Base-by-base conservation (phyloP, 1,140 invertebrate species). In the Dysdera silvatica region DNA sequence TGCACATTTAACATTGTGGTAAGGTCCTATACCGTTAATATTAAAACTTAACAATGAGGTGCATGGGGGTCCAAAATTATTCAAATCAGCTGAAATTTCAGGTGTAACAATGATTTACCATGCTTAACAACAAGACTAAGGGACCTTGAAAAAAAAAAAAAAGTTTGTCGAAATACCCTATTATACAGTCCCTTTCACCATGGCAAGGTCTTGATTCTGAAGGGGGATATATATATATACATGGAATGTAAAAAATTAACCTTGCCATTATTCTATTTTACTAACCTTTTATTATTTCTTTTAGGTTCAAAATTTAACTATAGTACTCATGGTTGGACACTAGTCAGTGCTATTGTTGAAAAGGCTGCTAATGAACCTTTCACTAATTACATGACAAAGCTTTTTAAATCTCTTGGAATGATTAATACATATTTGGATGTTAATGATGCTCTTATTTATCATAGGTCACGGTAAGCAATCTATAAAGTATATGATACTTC, bases 331-430 rank as follows among this genome's bases (percentile, higher is more conserved):
- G 83, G 79, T 0, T 85, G 74, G 71, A 83, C 83, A 4, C 68
- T 85, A 7, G 68, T 84, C 4, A 80, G 80, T 70, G 83, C 81
- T 18, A 79, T 83, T 8, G 67, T 84, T 0, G 83, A 85, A 70
- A 74, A 72, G 32, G 77, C 74, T n/a, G 66, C 76, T 0, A 73
- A 75, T 45, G 75, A 74, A 55, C 70, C 73, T 6, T 83, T 84
- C 72, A 60, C 72, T 3, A 70, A 75, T 31, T 49, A 66, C 20
- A 70, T 82, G 29, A 71, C 61, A 14, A 63, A 76, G 51, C 69
- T 82, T 5, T 80, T 83, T 55, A 51, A 58, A 33, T 69, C 77
- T 28, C 70, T 85, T 18, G 82, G 81, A 18, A 70, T 85, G 67
- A 69, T 75, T 7, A 73, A 78, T 40, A 85, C 83, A 4, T 81